Evolutionary conservation across 2,888 invertebrate species (phyloP).

Genomic region (Syrista parreyssii): DNA sequence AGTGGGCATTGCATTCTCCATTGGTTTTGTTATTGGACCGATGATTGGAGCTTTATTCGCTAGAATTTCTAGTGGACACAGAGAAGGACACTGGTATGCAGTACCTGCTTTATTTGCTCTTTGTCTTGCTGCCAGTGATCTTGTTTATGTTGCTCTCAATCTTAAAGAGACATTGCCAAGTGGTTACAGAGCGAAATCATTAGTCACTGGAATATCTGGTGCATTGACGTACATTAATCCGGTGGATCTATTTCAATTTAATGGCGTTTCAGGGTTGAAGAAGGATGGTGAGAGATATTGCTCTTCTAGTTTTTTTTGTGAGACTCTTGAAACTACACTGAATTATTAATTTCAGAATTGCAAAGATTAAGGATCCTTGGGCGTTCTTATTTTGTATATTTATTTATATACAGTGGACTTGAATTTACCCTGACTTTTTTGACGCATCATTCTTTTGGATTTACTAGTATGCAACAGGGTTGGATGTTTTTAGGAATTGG

Average conservation of each 20-base stretch:
- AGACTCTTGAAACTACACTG: slow-evolving; percentile 67
- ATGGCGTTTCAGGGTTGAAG: slow-evolving; percentile 65
- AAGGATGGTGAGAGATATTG: slow-evolving; percentile 64
- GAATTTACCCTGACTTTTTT: slow-evolving; percentile 98
- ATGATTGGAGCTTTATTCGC: slow-evolving; percentile 93
- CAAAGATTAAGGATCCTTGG: slow-evolving; percentile 77
- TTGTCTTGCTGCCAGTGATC: slow-evolving; percentile 79
- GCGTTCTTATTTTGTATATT: slow-evolving; percentile 86
- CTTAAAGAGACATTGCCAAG: slow-evolving; percentile 88
- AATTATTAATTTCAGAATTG: slow-evolving; percentile 68
- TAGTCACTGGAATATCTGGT: slow-evolving; percentile 75
- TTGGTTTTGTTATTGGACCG: slow-evolving; percentile 97
- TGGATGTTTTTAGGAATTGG: slow-evolving; percentile 97
- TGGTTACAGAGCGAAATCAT: slow-evolving; percentile 76
- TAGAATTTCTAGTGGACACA: slow-evolving; percentile 70
- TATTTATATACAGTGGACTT: slow-evolving; percentile 94
- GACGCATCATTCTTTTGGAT: slow-evolving; percentile 91
- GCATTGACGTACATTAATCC: slow-evolving; percentile 75
- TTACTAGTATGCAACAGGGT: slow-evolving; percentile 95
- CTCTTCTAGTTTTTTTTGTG: slow-evolving; percentile 68
- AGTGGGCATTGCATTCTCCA: slow-evolving; percentile 95
- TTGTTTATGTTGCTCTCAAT: slow-evolving; percentile 77
- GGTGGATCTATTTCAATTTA: slow-evolving; percentile 70
- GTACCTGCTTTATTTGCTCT: slow-evolving; percentile 84
- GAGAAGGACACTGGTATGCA: slow-evolving; percentile 80